A percentile compares a stretch with the other conserved stretches of the same genome.
Conservation (phyloP, 2,113 vertebrate species). For the Odocoileus hemionus region DNA sequence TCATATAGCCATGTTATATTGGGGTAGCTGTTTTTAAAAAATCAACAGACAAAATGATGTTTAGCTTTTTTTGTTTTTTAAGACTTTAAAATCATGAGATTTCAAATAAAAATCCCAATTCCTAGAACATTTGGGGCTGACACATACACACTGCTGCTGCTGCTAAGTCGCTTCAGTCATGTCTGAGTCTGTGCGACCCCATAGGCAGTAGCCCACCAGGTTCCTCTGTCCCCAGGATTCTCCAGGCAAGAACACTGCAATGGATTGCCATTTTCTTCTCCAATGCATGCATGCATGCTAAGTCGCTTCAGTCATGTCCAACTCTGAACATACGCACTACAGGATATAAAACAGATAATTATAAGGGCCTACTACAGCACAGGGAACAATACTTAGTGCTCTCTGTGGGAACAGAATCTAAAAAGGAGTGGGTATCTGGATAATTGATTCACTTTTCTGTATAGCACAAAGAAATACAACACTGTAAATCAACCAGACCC, state of each 20-base stretch:
- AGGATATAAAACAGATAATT: neutral
- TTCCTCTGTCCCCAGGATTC: neutral
- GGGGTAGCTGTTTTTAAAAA: neutral
- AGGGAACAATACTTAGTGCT: neutral
- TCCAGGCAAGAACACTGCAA: neutral
- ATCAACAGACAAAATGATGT: neutral
- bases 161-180: neutral
- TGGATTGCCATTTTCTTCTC: neutral
- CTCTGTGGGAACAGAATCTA: neutral
- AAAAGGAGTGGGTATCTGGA: neutral
- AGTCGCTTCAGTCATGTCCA: accelerated
- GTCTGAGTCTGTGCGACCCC: neutral
- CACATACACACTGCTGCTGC: neutral
- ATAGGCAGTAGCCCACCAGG: accelerated
- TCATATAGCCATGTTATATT: neutral
- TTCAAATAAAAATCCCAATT: neutral
- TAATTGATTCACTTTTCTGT: neutral
- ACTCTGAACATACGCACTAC: neutral
- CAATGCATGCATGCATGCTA: neutral
- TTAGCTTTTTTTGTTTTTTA: neutral
- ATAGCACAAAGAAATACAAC: neutral
- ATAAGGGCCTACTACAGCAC: neutral
- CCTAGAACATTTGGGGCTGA: neutral
- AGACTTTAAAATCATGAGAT: neutral
- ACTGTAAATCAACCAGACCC: neutral